Evolutionary conservation across 2,797 vertebrate species (phyloP).

Genomic region (Channa striata): DNA sequence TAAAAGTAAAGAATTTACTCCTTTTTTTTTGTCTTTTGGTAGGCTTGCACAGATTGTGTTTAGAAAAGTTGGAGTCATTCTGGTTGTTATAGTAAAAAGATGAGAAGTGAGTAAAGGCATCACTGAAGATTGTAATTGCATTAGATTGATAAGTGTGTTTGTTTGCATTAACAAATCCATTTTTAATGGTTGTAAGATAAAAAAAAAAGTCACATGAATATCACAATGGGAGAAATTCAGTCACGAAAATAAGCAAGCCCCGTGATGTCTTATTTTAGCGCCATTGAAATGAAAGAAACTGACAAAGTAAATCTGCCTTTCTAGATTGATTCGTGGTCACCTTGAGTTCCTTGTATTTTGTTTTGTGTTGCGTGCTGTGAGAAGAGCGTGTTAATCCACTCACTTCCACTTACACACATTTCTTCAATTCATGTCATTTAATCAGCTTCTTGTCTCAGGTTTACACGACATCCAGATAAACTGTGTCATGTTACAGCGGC

Average conservation of each 20-base stretch:
- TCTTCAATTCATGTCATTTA: slow-evolving; percentile 43
- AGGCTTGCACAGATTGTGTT: not conserved
- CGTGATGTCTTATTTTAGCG: not conserved
- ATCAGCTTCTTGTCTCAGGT: slow-evolving; percentile 66
- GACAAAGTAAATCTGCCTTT: not conserved
- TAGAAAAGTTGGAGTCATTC: not conserved
- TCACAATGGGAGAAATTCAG: not conserved
- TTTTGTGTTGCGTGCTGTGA: not conserved
- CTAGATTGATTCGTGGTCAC: not conserved
- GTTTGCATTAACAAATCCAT: slow-evolving; percentile 39
- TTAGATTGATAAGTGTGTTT: slow-evolving; percentile 31
- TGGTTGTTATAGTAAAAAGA: slow-evolving; percentile 11
- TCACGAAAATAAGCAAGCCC: not conserved
- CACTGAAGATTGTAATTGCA: slow-evolving; percentile 33
- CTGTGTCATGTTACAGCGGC: slow-evolving; percentile 71
- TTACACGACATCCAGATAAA: slow-evolving; percentile 63
- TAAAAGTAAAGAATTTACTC: too few species aligned
- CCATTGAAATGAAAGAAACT: not conserved
- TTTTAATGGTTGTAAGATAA: slow-evolving; percentile 19
- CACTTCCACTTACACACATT: slow-evolving; percentile 30
- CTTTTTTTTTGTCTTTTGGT: not conserved
- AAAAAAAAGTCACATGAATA: not conserved
- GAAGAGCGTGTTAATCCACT: slow-evolving; percentile 34
- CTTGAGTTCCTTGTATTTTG: not conserved
- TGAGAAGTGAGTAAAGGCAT: slow-evolving; percentile 9